Conservation (phyloP, 2,113 vertebrate genomes). For the Onychorhynchus coronatus region DNA sequence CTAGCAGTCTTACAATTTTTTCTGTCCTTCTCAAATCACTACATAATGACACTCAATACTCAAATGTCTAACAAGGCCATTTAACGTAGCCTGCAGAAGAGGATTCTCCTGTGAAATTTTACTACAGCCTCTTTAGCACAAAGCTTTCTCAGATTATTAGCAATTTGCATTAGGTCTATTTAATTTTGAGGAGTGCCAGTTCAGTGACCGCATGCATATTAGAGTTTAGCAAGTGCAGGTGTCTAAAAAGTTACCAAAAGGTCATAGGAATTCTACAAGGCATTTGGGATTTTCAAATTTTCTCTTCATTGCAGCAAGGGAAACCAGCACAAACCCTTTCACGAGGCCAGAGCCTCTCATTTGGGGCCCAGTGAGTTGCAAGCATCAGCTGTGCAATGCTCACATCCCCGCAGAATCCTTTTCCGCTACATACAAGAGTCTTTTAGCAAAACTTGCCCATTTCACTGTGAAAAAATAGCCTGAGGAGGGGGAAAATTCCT, state of each 20-base stretch:
- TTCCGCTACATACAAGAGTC: not conserved
- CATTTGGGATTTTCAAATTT: constrained; percentile 29
- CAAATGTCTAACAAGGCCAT: constrained; percentile 58
- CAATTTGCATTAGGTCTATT: constrained; percentile 59
- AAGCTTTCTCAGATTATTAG: constrained; percentile 58
- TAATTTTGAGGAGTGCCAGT: constrained; percentile 58
- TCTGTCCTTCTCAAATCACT: constrained; percentile 58
- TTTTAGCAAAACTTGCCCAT: not conserved
- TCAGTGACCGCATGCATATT: constrained; percentile 50
- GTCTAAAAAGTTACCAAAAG: constrained; percentile 63
- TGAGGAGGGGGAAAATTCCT: not conserved
- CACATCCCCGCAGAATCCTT: not conserved
- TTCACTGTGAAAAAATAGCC: not conserved
- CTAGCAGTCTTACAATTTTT: constrained; percentile 52
- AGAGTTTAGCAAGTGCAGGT: constrained; percentile 21
- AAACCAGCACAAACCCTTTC: not conserved
- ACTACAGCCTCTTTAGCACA: constrained; percentile 58
- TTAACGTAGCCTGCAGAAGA: constrained; percentile 56
- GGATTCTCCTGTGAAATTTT: constrained; percentile 62
- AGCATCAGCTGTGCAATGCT: fast-evolving
- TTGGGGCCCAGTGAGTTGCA: not conserved
- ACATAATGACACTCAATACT: constrained; percentile 63
- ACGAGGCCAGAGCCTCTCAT: not conserved
- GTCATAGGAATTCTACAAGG: constrained; percentile 53
- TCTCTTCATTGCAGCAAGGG: constrained; percentile 1